Base-by-base conservation (phyloP, 2,888 invertebrate genomes). In the Halocaridina rubra region DNA sequence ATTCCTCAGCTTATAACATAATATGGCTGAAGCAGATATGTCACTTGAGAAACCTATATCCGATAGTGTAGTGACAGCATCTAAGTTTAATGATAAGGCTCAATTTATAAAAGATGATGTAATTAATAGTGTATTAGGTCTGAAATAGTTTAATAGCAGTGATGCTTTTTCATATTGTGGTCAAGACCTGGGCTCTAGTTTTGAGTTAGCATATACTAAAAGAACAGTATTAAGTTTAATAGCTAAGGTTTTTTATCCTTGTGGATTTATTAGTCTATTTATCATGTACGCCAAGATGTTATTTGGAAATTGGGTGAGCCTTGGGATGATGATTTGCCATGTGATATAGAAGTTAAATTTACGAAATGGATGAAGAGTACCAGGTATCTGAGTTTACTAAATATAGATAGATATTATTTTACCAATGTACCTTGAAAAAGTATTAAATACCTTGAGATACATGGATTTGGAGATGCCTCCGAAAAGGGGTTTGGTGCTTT, bases 21-120 rank as follows among this genome's bases (percentile, higher is more conserved):
- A 22, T 53, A 61, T 77, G 61, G 16, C 76, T 77, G 30, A 61
- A 30, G 30, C 59, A 13, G 29, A 77, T 59, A 77, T 77, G 77
- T 61, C 77, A 5, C 59, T 77, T 29, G 77, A 61, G 19, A 61
- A 77, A 59, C n/a, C 30, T 57, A 3, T 32, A 59, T 61, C 57
- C 19, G 59, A 61, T 76, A 76, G 61, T 77, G 32, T 59, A 30
- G 1, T 77, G 32, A 77, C 57, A 61, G 30, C 30, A 30, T 77
- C 64, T 33, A 64, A 78, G 33, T 61, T 78, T 64, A 64, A 24
- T 4, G 24, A 78, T 22, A 24, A 64, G 27, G 22, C 33, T 10
- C 22, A 29, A 4, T 22, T 33, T 33, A 24, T 3, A 78, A 19
- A n/a, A 13, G 33, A 19, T 33, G 76, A 53, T 59, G 29, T 32